Base-by-base conservation (phyloP, 1,140 invertebrate species). In the Sesamia nonagrioides region DNA sequence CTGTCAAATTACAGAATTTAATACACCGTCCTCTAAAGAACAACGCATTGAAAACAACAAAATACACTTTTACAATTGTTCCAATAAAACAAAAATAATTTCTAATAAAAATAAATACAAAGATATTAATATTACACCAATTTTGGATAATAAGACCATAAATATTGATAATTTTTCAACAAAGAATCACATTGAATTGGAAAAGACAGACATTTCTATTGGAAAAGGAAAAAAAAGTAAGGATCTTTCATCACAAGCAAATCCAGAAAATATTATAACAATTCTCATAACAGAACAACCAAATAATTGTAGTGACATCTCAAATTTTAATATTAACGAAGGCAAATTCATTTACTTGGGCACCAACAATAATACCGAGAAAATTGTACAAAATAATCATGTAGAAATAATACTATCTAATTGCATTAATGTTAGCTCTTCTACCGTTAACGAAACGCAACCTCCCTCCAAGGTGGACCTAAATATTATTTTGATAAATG, bases 31-130 rank as follows among this genome's bases (percentile, higher is more conserved):
- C 18, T 27, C 6, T 27, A 60, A 33, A 35, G 13, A 15, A 9
- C 56, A 6, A 35, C 9, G 0, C 6, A 60, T 5, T 60, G 13
- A 35, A 13, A 35, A 15, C 6, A 60, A 15, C 7, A 15, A n/a
- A 15, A 27, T 60, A 33, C 15, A 60, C 35, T 60, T 60, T 21
- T 15, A 15, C 3, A 60, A 60, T n/a, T 60, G 56, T 60, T 60
- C 18, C 8, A 60, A 60, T 0, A 5, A 11, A 13, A 21, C 21
- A 56, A 56, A n/a, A 11, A 58, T 7, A 15, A 17, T 6, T 61
- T 37, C 8, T 17, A 8, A 63, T 8, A 1, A 40, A 63, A 40
- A 18, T 17, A 63, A 63, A 63, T 42, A 7, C 0, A 9, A 13
- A 45, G 9, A 45, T 40, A 8, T 40, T 1, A 13, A 13, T 45